These are phyloP conservation scores for Myopa tessellatipennis DNA, from an alignment of 2,888 invertebrate genomes.

Conservation along the genomic window DNA sequence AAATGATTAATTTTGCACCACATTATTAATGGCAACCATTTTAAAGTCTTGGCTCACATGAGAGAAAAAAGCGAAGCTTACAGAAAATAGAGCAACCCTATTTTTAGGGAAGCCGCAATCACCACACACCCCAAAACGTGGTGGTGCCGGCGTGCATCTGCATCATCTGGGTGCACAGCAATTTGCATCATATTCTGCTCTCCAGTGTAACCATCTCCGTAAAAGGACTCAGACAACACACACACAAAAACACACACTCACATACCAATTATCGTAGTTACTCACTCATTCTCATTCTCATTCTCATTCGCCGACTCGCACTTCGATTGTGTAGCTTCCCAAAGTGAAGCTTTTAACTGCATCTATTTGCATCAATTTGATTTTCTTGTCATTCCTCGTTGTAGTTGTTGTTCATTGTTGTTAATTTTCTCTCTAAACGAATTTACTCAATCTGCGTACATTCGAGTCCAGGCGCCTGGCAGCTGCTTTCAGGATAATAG, in stretches of 20 bases:
- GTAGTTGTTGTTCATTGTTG: neutral
- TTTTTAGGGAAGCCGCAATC: slow-evolving; percentile 3
- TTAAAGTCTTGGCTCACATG: neutral
- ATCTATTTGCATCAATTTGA: neutral
- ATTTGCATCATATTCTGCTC: neutral
- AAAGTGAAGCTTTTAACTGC: neutral
- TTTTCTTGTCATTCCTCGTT: neutral
- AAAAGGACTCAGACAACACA: neutral
- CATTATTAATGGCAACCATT: no score
- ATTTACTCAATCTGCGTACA: slow-evolving; percentile 17
- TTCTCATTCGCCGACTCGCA: neutral
- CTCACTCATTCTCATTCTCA: neutral
- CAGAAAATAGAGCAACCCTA: neutral
- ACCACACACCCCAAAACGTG: neutral
- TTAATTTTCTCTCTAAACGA: slow-evolving; percentile 6
- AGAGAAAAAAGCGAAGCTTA: neutral
- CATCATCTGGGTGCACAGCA: neutral
- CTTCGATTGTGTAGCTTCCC: neutral
- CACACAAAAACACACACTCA: neutral
- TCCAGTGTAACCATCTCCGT: neutral
- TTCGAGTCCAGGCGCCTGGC: neutral
- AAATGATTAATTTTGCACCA: no score
- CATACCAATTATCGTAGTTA: neutral
- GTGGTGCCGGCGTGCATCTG: neutral
- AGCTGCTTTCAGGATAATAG: slow-evolving; percentile 25